phyloP scores from a whole-genome alignment of 2,797 vertebrate species.

The Melanotaenia nigrans region DNA sequence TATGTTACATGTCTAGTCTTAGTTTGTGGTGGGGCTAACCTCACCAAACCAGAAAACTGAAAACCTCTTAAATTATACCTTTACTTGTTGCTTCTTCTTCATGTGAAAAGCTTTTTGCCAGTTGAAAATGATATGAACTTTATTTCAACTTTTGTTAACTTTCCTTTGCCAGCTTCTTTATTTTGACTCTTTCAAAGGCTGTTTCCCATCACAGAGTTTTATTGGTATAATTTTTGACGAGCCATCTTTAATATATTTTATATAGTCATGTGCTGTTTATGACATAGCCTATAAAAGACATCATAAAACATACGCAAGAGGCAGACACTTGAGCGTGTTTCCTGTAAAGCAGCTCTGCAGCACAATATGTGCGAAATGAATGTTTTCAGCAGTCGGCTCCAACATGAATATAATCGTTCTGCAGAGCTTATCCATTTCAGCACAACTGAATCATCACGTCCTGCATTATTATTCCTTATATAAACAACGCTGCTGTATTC shows the following conservation, averaged over 20 bases:
- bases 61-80: background rate
- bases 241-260: slow-evolving; percentile 42
- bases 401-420: slow-evolving; percentile 20
- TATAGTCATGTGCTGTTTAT: slow-evolving; percentile 62
- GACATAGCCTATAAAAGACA: slow-evolving; percentile 53
- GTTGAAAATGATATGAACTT: slow-evolving; percentile 11
- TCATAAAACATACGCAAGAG: slow-evolving; percentile 48
- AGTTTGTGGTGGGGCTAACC: slow-evolving; percentile 19
- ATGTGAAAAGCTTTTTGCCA: background rate
- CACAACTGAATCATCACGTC: background rate
- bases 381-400: slow-evolving; percentile 23
- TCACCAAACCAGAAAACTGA: slow-evolving; percentile 20
- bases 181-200: slow-evolving; percentile 26
- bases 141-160: slow-evolving; percentile 6
- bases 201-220: slow-evolving; percentile 41
- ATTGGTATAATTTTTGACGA: slow-evolving; percentile 31
- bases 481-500: background rate
- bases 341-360: slow-evolving; percentile 31
- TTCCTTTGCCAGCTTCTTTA: slow-evolving; percentile 6
- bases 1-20: slow-evolving; percentile 60
- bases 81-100: background rate
- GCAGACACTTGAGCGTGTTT: slow-evolving; percentile 36
- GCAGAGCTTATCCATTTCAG: slow-evolving; percentile 11
- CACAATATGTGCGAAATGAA: slow-evolving; percentile 25
- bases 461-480: slow-evolving; percentile 3